phyloP scores from a whole-genome alignment of 1,140 invertebrate genomes.

The Ips typographus region DNA sequence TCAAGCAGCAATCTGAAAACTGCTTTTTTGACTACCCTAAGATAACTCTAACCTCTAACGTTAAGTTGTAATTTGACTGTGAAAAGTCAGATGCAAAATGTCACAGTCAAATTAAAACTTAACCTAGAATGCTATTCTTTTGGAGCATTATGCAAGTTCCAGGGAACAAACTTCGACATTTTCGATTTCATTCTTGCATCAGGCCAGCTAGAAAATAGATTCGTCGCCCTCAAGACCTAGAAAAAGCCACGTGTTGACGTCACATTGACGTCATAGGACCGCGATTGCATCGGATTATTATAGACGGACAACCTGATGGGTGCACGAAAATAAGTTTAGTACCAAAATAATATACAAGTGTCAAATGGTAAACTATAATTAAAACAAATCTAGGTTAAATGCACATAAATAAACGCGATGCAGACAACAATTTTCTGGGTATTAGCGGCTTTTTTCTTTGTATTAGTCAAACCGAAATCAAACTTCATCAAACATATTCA shows the following conservation, averaged over 20 bases:
- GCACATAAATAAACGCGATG: constrained; percentile 2
- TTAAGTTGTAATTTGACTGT: too few relatives aligned
- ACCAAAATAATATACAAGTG: constrained; percentile 28
- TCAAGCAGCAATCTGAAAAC: too few relatives aligned
- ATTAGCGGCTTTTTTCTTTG: too few relatives aligned
- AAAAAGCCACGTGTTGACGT: constrained; percentile 14
- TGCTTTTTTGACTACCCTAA: too few relatives aligned
- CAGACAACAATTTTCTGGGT: neutral
- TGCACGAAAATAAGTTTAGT: constrained; percentile 21
- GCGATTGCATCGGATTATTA: constrained; percentile 9
- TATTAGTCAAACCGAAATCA: too few relatives aligned
- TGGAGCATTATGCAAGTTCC: too few relatives aligned
- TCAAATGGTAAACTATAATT: constrained; percentile 29
- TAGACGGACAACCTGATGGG: neutral
- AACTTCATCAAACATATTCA: neutral
- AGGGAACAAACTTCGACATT: too few relatives aligned
- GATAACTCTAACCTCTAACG: too few relatives aligned
- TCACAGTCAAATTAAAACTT: too few relatives aligned
- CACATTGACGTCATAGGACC: constrained; percentile 10
- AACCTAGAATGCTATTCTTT: too few relatives aligned
- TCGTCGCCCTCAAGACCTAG: constrained; percentile 1
- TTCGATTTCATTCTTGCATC: neutral
- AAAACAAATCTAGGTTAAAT: constrained; percentile 23
- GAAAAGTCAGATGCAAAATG: too few relatives aligned
- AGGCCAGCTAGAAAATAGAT: neutral